Evolutionary conservation across 2,797 vertebrate genomes (phyloP), one percentile per base, ranked within the genome.

Genomic region (Xyrichtys novacula): DNA sequence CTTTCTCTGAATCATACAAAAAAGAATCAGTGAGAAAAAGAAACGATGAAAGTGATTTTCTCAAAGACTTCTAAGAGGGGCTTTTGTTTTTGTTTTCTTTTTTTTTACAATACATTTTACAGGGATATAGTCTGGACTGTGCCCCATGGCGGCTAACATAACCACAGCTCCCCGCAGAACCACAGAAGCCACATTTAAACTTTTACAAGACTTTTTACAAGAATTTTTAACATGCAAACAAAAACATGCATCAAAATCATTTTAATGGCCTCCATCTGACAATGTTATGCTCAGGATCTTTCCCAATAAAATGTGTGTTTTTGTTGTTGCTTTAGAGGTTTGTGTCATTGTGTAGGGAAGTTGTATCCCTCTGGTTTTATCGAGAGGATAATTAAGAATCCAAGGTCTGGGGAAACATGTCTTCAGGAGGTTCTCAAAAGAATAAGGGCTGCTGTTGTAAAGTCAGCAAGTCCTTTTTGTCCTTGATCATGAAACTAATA

Each of bases 1-100:
- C 81, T 91, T 87, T 86, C 65, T 81, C 58, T 67, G 39, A 78
- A 75, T 66, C 68, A 74, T 73, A 57, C 31, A 69, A 62, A 59
- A 64, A 70, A 36, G 77, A 85, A 85, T 82, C 66, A 84, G 65
- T 55, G 52, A 58, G 49, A 43, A 69, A 64, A 66, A 72, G 57
- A 34, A 34, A 32, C 31, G 43, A 50, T 6, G 32, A 50, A 80
- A 79, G 64, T 67, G 28, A 63, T 80, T 86, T 76, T 77, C 55
- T 70, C 68, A 71, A 66, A 58, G 53, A 73, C 28, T 63, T 77
- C 25, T 40, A 17, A 19, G 52, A 47, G 10, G 26, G 42, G 20
- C 31, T 20, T 53, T 19, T 32, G 2, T 19, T 55, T 23, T 5
- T 26, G 14, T 26, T 20, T 38, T 31, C 5, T 23, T 59, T 10